Base-by-base conservation (phyloP, 1,140 invertebrate genomes). In the Nilaparvata lugens region DNA sequence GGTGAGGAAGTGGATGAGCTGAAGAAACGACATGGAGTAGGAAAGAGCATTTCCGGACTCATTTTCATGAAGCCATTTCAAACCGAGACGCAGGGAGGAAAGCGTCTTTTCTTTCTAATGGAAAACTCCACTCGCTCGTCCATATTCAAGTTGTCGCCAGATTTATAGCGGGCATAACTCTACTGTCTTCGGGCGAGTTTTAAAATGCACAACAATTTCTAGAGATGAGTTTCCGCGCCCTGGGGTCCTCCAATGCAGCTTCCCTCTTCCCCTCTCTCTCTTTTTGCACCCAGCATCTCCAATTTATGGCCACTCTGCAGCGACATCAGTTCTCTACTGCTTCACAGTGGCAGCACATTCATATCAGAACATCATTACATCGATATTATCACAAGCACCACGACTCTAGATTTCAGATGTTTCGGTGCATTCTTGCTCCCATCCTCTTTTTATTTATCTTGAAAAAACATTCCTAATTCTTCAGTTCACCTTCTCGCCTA, bases 61-160 rank as follows among this genome's bases (percentile, higher is more conserved):
- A 48, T 48, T 48, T 48, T 48, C 45, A 48, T 48, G 45, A 48
- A 48, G 45, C 45, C 45, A 48, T 48, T 48, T 48, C 45, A 48
- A 48, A 23, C 45, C 45, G 45, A 11, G 45, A 6, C 2, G 21
- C 5, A 35, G 9, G 31, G 9, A 4, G 31, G 31, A 4, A 11
- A 4, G 31, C 9, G 4, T 48, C n/a, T 38, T 55, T 54, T 60
- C 54, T 52, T 60, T 60, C 45, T 48, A 48, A 48, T 48, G 45
- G 45, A 48, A 48, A 48, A 48, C 45, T 48, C 45, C 21, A 48
- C 45, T 48, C 45, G 45, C 21, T 48, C 45, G 45, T 48, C 45
- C 45, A 48, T 48, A 48, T 48, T 48, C 16, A 19, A 19, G 45
- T 48, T 19, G 45, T 23, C 16, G 45, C 21, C 21, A 48, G 45